A percentile compares a stretch with the other conserved stretches of the same genome.
These are phyloP conservation scores for Lethrus apterus DNA, from an alignment of 1,140 invertebrate species.

Conservation along the genomic window DNA sequence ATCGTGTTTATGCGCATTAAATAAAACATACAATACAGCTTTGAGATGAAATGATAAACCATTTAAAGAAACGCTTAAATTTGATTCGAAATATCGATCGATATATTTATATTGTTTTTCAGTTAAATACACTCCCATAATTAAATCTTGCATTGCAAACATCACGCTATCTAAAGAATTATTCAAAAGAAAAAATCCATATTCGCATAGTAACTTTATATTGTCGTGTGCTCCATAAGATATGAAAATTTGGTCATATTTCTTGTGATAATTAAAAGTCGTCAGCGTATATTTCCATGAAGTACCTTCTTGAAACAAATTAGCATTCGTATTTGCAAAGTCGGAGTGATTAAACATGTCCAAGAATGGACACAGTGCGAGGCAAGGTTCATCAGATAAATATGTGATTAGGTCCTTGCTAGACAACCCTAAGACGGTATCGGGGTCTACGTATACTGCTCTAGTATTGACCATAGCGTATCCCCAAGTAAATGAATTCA, in stretches of 20 bases:
- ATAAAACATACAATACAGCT: slow-evolving; percentile 40
- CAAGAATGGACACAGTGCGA: slow-evolving; percentile 68
- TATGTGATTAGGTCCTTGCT: neutral
- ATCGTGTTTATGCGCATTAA: slow-evolving; percentile 18
- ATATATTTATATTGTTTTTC: slow-evolving; percentile 46
- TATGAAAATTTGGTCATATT: slow-evolving; percentile 63
- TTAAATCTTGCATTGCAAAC: slow-evolving; percentile 44
- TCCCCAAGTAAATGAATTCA: slow-evolving; percentile 46
- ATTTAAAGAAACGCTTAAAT: slow-evolving; percentile 38
- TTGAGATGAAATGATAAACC: slow-evolving; percentile 43
- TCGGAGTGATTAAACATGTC: slow-evolving; percentile 72
- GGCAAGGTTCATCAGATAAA: slow-evolving; percentile 46
- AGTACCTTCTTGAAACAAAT: slow-evolving; percentile 37
- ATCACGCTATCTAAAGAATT: slow-evolving; percentile 56
- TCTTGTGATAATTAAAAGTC: slow-evolving; percentile 42
- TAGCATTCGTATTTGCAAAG: slow-evolving; percentile 45
- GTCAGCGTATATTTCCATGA: slow-evolving; percentile 48
- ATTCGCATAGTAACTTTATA: slow-evolving; percentile 60
- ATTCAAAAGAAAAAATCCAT: slow-evolving; percentile 61
- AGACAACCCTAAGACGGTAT: slow-evolving; percentile 29
- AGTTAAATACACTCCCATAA: slow-evolving; percentile 33
- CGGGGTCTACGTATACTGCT: slow-evolving; percentile 50
- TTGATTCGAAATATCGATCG: slow-evolving; percentile 42
- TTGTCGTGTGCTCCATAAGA: slow-evolving; percentile 68
- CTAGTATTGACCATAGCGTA: slow-evolving; percentile 73